Evolutionary conservation across 2,888 invertebrate genomes (phyloP).

Genomic region (Perizoma flavofasciatum): DNA sequence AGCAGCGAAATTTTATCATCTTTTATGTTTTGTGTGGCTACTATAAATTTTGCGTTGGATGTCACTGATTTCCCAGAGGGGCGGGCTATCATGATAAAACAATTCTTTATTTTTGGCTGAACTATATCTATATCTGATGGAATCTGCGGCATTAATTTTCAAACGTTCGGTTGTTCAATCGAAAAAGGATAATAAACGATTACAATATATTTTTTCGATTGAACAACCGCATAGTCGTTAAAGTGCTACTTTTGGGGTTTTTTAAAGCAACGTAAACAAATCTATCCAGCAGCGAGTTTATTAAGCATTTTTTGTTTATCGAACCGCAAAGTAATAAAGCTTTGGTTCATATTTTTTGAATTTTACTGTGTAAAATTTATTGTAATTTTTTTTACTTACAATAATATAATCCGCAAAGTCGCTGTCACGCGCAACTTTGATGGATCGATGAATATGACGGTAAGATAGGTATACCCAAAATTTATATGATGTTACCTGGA

Average conservation of each 20-base stretch:
- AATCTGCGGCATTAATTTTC: conserved; percentile 14
- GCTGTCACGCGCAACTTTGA: conserved; percentile 7
- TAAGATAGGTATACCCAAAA: not conserved
- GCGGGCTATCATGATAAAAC: conserved; percentile 27
- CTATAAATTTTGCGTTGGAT: conserved; percentile 24
- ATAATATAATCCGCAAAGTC: not conserved
- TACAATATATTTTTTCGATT: not conserved
- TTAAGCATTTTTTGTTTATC: too few relatives aligned
- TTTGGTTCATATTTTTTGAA: too few relatives aligned
- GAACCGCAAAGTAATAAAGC: too few relatives aligned
- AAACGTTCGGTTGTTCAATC: too few relatives aligned
- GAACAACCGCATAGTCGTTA: not conserved
- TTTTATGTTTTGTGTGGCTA: conserved; percentile 25
- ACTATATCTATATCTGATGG: conserved; percentile 18
- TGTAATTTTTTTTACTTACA: too few relatives aligned
- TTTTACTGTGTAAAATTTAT: too few relatives aligned
- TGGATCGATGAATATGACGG: not conserved
- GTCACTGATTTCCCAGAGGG: conserved; percentile 35
- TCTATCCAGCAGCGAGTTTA: too few relatives aligned
- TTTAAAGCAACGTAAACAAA: not conserved
- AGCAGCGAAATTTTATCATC: conserved; percentile 11
- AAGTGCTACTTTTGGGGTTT: not conserved
- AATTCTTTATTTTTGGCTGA: conserved; percentile 23
- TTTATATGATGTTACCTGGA: not conserved
- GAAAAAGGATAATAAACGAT: too few relatives aligned